A percentile compares a stretch with the other conserved stretches of the same genome.
Evolutionary conservation across 2,888 invertebrate genomes (phyloP).

Genomic region (Tipula vernalis): DNA sequence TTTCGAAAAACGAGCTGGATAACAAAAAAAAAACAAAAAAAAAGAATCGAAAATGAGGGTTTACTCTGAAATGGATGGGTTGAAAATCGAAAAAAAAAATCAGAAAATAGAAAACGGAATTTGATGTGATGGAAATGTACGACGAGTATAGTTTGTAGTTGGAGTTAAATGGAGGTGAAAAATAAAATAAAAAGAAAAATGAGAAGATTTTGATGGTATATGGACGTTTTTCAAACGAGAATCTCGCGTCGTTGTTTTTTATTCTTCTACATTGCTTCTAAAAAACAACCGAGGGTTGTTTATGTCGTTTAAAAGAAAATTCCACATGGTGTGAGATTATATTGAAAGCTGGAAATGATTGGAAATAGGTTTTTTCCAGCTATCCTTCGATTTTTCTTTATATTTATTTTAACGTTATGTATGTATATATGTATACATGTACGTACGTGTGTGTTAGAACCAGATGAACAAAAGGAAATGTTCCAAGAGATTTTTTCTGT

Average conservation of each 20-base stretch:
- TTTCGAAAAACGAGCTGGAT: not conserved
- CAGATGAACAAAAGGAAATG: not conserved
- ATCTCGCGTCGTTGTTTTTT: not conserved
- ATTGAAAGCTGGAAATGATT: not conserved
- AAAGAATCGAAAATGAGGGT: not conserved
- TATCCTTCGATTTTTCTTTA: not conserved
- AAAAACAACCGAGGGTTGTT: not conserved
- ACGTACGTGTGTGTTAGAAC: not conserved
- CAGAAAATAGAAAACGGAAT: not conserved
- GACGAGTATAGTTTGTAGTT: not conserved
- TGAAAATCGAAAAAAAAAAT: not conserved
- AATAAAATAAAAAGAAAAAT: constrained; percentile 9
- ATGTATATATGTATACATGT: not conserved
- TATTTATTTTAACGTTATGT: not conserved
- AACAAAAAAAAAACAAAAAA: not conserved
- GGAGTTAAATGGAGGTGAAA: constrained; percentile 6
- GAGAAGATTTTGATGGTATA: constrained; percentile 8
- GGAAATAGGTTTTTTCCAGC: not conserved
- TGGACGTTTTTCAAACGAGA: constrained; percentile 8
- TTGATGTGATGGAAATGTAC: not conserved
- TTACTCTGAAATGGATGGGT: not conserved
- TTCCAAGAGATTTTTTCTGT: not conserved
- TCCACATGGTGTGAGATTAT: constrained; percentile 4
- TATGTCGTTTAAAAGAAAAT: constrained; percentile 4
- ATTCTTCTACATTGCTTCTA: not conserved